A percentile compares a stretch with the other conserved stretches of the same genome.
phyloP scores from a whole-genome alignment of 2,113 vertebrate genomes.

The Sylvilagus bachmani region DNA sequence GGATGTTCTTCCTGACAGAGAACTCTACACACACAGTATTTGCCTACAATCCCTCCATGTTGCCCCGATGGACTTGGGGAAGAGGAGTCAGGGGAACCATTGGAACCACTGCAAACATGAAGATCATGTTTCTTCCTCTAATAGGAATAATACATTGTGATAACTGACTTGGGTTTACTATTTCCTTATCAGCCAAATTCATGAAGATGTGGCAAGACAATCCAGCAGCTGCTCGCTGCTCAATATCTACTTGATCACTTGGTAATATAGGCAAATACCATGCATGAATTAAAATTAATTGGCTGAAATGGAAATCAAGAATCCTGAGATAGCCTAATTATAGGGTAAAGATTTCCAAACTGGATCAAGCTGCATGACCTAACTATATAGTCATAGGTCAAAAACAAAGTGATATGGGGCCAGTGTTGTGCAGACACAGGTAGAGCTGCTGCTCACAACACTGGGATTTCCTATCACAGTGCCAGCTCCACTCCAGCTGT shows the following conservation, averaged over 20 bases:
- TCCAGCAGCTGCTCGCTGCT: not conserved
- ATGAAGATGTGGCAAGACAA: not conserved
- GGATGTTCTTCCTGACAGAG: not conserved
- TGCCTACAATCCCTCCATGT: not conserved
- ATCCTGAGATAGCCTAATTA: not conserved
- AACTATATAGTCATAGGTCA: not conserved
- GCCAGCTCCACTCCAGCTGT: too few species aligned
- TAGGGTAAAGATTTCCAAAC: not conserved
- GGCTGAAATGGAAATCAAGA: not conserved
- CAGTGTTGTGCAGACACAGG: too few species aligned
- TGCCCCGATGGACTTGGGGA: too few species aligned
- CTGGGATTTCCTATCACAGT: too few species aligned
- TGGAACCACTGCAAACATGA: not conserved
- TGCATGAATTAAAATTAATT: constrained; percentile 14
- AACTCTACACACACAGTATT: not conserved
- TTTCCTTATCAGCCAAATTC: not conserved
- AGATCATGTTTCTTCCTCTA: not conserved
- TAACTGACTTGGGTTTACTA: not conserved
- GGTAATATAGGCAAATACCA: not conserved
- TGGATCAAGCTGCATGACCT: not conserved
- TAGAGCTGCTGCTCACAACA: too few species aligned
- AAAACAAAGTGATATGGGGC: not conserved
- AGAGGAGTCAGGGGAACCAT: not conserved
- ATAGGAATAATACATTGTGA: not conserved
- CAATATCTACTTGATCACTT: not conserved